phyloP scores from a whole-genome alignment of 2,113 vertebrate genomes.

The Oceanodroma tethys region DNA sequence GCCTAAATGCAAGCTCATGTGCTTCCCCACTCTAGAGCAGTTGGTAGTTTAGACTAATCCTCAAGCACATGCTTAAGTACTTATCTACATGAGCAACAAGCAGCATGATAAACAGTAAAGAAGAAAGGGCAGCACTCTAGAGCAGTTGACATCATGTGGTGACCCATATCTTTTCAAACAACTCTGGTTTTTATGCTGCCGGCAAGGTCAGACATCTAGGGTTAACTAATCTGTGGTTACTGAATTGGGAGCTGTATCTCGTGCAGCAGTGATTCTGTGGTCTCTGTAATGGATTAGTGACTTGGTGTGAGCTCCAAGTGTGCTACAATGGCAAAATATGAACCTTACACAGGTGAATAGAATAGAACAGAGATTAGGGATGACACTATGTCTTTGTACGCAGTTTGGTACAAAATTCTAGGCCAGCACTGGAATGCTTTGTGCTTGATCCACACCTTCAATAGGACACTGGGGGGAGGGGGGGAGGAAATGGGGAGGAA shows the following conservation, averaged over 20 bases:
- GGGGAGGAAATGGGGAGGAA: neutral
- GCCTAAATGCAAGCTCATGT: neutral
- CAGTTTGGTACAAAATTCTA: neutral
- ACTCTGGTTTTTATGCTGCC: rapidly evolving
- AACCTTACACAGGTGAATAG: rapidly evolving
- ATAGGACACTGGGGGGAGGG: rapidly evolving
- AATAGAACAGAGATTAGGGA: neutral
- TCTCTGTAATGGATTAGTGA: neutral
- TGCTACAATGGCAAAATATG: neutral
- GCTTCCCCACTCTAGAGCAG: neutral
- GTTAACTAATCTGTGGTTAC: neutral
- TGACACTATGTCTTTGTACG: neutral
- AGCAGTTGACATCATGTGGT: neutral
- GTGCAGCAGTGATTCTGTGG: rapidly evolving
- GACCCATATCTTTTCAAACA: neutral
- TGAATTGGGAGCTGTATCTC: neutral
- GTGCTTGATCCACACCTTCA: neutral
- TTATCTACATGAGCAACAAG: neutral
- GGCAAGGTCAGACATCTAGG: neutral
- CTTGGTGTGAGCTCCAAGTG: neutral
- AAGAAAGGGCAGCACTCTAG: neutral
- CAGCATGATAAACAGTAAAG: neutral
- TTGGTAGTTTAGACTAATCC: neutral
- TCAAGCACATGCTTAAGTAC: neutral
- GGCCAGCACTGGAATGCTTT: neutral